phyloP scores from a whole-genome alignment of 2,113 vertebrate genomes.

The Pogonocichla stellata region DNA sequence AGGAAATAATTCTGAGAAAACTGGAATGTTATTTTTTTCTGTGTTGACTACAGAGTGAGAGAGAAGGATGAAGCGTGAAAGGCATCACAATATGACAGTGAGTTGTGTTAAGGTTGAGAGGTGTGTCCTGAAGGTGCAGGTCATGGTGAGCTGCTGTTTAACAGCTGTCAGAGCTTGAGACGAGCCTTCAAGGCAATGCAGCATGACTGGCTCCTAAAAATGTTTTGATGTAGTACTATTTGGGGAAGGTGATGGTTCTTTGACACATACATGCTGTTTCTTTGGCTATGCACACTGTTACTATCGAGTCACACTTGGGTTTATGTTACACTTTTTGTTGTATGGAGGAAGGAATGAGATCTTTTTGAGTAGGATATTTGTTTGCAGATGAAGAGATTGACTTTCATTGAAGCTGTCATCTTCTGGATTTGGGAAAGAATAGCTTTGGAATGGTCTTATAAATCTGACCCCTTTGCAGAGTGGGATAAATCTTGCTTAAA shows the following conservation, averaged over 20 bases:
- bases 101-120: not conserved
- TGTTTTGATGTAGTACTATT: not conserved
- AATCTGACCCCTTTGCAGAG: not conserved
- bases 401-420: not conserved
- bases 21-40: not conserved
- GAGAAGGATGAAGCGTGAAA: not conserved
- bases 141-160: not conserved
- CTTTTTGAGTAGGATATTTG: not conserved
- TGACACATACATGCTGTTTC: not conserved
- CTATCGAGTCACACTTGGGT: not conserved
- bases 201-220: not conserved
- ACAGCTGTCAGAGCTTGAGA: not conserved
- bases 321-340: not conserved
- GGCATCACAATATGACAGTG: accelerated
- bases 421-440: not conserved
- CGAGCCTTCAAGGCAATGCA: not conserved
- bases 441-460: not conserved
- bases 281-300: not conserved
- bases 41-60: not conserved
- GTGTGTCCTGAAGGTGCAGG: not conserved
- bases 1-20: not conserved
- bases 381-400: not conserved
- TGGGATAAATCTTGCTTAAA: not conserved
- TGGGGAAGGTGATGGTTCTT: not conserved
- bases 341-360: not conserved